Evolutionary conservation across 2,797 vertebrate species (phyloP).

Genomic region (Huso huso): DNA sequence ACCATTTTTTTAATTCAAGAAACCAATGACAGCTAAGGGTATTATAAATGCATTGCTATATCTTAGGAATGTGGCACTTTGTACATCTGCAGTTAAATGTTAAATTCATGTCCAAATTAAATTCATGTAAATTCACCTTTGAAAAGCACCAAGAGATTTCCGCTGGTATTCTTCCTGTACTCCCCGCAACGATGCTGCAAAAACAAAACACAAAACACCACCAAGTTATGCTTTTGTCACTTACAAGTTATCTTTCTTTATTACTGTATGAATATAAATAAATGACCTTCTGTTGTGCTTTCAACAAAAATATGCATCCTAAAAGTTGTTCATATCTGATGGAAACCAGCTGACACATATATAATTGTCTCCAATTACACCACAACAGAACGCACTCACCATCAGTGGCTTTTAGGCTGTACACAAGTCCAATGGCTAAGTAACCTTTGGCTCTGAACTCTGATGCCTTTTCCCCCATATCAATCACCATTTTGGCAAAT

Average conservation of each 20-base stretch:
- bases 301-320: too few relatives aligned
- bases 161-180: slow-evolving; percentile 92
- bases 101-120: not conserved
- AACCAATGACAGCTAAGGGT: too few relatives aligned
- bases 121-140: slow-evolving; percentile 87
- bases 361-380: too few relatives aligned
- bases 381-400: slow-evolving; percentile 55
- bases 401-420: slow-evolving; percentile 92
- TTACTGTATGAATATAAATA: not conserved
- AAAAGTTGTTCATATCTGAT: not conserved
- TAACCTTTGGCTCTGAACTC: slow-evolving; percentile 95
- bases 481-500: slow-evolving; percentile 86
- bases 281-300: not conserved
- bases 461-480: slow-evolving; percentile 85
- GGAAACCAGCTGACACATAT: too few relatives aligned
- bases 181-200: slow-evolving; percentile 81
- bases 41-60: too few relatives aligned
- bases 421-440: slow-evolving; percentile 84
- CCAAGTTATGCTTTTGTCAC: too few relatives aligned
- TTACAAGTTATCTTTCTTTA: too few relatives aligned
- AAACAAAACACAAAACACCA: slow-evolving; percentile 27
- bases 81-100: too few relatives aligned
- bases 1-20: too few relatives aligned
- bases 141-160: slow-evolving; percentile 92
- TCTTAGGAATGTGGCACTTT: too few relatives aligned